Base-by-base conservation (phyloP, 2,113 vertebrate species). In the Climacteris rufus region DNA sequence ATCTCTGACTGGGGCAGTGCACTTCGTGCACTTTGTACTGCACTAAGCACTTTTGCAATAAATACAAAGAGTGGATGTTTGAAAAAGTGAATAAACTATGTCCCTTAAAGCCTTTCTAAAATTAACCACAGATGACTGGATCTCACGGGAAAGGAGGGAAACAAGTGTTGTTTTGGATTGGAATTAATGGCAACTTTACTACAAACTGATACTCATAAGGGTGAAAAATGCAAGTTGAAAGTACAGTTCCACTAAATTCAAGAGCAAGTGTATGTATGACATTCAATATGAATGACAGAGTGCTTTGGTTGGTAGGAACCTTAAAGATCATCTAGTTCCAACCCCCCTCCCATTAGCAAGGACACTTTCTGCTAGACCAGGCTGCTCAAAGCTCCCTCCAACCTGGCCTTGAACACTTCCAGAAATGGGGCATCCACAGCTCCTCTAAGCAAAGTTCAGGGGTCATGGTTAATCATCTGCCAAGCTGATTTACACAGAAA, bases 391-490 rank as follows among this genome's bases (percentile, higher is more conserved):
- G 31, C 13, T 42, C 47, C 35, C 50, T 77, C 42, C 49, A 77
- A 37, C 35, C 25, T 0, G 4, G 31, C 71, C 79, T 49, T 54
- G 70, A 83, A 76, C 63, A 56, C 31, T 77, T 76, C 30, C 71
- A 77, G 35, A 40, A 35, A 70, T 42, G 40, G 10, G 54, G 56
- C 49, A 76, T 57, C n/a, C n/a, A 69, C 31, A 61, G 35, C 18
- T 90, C 63, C 79, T 56, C 87, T 56, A 54, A 27, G 35, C 25
- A 77, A 77, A 93, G 77, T 49, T 86, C 50, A 77, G n/a, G 10
- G 39, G 54, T 83, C 59, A 86, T 56, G 84, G 76, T 69, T 86
- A 61, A 69, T 65, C 9, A 95, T 61, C 64, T 70, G 66, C 54
- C 68, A 86, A 69, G 57, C n/a, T 83, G 64, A 89, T 25, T 69